A percentile compares a stretch with the other conserved stretches of the same genome.
Evolutionary conservation across 1,140 invertebrate genomes (phyloP).

Genomic region (Dendrolimus kikuchii): DNA sequence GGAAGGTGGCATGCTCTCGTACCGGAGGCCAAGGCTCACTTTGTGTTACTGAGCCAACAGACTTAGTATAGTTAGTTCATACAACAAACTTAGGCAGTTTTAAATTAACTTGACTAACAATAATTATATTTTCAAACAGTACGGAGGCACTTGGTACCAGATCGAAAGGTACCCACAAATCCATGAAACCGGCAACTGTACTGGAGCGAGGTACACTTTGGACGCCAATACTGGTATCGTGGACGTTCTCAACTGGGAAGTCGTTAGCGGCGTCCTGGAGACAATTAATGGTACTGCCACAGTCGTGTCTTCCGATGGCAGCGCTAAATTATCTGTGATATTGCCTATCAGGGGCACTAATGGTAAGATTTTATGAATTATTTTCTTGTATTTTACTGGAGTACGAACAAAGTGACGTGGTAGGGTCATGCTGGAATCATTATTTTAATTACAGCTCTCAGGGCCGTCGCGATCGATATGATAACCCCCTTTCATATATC

Average conservation of each 20-base stretch:
- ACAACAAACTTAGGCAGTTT: no score
- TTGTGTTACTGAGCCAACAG: no score
- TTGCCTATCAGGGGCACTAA: slow-evolving; percentile 16
- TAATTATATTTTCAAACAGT: slow-evolving; percentile 24
- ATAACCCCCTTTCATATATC: no score
- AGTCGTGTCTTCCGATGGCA: slow-evolving; percentile 28
- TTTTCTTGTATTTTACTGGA: not conserved
- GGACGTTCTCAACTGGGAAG: slow-evolving; percentile 39
- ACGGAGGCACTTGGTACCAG: slow-evolving; percentile 53
- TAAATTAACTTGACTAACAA: no score
- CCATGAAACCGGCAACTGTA: slow-evolving; percentile 30
- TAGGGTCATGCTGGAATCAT: no score
- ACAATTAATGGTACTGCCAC: slow-evolving; percentile 32
- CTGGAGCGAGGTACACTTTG: slow-evolving; percentile 32
- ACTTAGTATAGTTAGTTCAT: no score
- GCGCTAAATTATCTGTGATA: slow-evolving; percentile 27
- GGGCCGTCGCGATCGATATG: no score
- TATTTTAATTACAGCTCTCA: no score
- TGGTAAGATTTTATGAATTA: slow-evolving; percentile 9
- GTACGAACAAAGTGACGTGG: no score
- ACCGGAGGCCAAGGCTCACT: no score
- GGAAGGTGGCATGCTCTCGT: no score
- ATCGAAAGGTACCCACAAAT: slow-evolving; percentile 41
- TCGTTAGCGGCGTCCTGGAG: slow-evolving; percentile 28
- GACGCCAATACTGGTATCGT: slow-evolving; percentile 24